A percentile compares a stretch with the other conserved stretches of the same genome.
Evolutionary conservation across 2,113 vertebrate species (phyloP).

Genomic region (Urocolius indicus): DNA sequence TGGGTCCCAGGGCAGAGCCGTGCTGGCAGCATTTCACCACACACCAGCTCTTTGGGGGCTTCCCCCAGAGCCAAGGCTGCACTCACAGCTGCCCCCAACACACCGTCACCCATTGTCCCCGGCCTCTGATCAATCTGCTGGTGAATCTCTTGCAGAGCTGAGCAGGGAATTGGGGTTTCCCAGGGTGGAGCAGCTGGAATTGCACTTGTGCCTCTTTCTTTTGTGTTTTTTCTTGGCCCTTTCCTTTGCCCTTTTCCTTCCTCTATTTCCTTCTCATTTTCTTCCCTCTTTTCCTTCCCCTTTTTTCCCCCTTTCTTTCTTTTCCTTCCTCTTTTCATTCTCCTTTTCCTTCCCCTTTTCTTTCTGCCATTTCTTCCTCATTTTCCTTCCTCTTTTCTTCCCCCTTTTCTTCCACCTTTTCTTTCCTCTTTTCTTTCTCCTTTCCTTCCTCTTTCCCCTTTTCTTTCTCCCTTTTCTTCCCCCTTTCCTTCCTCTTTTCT

Average conservation of each 20-base stretch:
- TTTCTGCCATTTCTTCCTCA: accelerated
- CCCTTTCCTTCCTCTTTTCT: background rate
- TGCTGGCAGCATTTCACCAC: accelerated
- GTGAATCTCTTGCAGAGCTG: background rate
- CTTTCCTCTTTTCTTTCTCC: background rate
- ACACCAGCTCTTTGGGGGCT: background rate
- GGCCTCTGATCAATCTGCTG: accelerated
- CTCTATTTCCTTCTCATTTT: background rate
- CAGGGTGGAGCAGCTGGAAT: background rate
- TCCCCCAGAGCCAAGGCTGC: accelerated
- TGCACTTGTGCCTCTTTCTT: background rate
- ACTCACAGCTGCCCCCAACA: accelerated
- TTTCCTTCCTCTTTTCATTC: accelerated
- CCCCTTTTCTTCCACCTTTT: no score
- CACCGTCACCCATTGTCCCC: background rate
- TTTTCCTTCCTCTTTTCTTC: accelerated
- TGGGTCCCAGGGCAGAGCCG: background rate
- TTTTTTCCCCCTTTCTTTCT: no score
- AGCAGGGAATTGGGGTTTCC: background rate
- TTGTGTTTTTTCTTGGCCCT: background rate
- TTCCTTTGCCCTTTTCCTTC: background rate
- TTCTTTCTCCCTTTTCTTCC: background rate
- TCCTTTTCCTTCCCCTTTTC: background rate
- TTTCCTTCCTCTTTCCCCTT: no score
- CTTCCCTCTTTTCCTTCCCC: background rate